Evolutionary conservation across 64 coral and sea anemone species (phyloP).

Genomic region (Porites australiensis): DNA sequence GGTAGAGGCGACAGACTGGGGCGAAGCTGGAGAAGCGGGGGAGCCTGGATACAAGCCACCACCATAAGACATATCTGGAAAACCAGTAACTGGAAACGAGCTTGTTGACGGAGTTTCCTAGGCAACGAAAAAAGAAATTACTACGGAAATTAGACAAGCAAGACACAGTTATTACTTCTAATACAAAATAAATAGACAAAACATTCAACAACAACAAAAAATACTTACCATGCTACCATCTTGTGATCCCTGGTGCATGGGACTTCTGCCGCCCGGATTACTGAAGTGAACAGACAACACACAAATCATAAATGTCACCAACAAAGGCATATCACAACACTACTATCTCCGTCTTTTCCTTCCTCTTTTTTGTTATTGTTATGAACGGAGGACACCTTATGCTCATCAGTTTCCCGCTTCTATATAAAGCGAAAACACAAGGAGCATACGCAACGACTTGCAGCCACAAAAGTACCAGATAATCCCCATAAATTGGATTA

Average conservation of each 20-base stretch:
- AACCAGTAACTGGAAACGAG: conserved; percentile 33
- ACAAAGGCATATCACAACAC: background rate
- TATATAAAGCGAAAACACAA: no score
- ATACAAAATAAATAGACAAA: background rate
- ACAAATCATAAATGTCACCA: background rate
- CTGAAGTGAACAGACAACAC: background rate
- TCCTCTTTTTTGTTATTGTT: no score
- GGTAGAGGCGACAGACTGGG: conserved; percentile 42
- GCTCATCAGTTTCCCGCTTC: no score
- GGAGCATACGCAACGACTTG: no score
- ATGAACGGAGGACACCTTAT: no score
- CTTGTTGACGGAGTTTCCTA: conserved; percentile 57
- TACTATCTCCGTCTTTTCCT: no score
- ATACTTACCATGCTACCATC: conserved; percentile 41
- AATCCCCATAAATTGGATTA: no score
- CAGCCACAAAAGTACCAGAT: no score
- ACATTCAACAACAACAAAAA: background rate
- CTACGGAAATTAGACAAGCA: conserved; percentile 46
- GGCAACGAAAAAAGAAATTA: conserved; percentile 45
- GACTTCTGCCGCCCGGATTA: conserved; percentile 10
- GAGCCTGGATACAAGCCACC: conserved; percentile 38
- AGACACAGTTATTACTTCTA: background rate
- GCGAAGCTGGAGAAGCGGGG: conserved; percentile 31
- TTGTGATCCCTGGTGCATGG: conserved; percentile 23
- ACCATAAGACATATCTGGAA: conserved; percentile 7